A percentile compares a stretch with the other conserved stretches of the same genome.
Evolutionary conservation across 2,113 vertebrate genomes (phyloP).

Genomic region (Rhinopomastus cyanomelas): DNA sequence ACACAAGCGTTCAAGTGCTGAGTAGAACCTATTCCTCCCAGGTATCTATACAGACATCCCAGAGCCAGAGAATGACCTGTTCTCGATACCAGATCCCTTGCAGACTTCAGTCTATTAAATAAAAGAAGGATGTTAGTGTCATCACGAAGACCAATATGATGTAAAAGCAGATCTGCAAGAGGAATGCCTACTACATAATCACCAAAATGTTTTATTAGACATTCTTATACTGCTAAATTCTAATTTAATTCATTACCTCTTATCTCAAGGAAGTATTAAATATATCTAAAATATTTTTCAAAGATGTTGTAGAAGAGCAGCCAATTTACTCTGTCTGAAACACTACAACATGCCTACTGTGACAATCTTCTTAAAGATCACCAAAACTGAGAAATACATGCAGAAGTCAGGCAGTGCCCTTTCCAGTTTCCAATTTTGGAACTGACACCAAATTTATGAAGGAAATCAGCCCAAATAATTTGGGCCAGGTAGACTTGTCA

Average conservation of each 20-base stretch:
- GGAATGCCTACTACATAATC: not conserved
- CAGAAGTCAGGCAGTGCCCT: not conserved
- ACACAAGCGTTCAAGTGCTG: conserved; percentile 89
- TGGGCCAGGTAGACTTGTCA: not conserved
- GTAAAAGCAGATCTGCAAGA: not conserved
- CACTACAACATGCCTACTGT: not conserved
- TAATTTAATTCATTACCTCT: not conserved
- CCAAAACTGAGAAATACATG: not conserved
- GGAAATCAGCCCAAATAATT: not conserved
- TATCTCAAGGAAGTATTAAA: not conserved
- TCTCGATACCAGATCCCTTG: conserved; percentile 87
- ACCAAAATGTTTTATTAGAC: not conserved
- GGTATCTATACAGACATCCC: conserved; percentile 86
- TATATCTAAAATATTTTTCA: not conserved
- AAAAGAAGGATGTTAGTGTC: conserved; percentile 22
- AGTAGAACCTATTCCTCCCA: conserved; percentile 84
- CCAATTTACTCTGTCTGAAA: not conserved
- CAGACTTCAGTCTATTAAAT: conserved; percentile 83
- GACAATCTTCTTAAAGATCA: not conserved
- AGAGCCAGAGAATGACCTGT: conserved; percentile 89
- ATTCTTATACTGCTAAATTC: not conserved
- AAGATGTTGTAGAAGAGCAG: not conserved
- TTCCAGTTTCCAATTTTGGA: not conserved
- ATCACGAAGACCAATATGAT: not conserved
- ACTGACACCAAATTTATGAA: not conserved